Conservation (phyloP, 2,113 vertebrate species). For the Ardeotis arabs region DNA sequence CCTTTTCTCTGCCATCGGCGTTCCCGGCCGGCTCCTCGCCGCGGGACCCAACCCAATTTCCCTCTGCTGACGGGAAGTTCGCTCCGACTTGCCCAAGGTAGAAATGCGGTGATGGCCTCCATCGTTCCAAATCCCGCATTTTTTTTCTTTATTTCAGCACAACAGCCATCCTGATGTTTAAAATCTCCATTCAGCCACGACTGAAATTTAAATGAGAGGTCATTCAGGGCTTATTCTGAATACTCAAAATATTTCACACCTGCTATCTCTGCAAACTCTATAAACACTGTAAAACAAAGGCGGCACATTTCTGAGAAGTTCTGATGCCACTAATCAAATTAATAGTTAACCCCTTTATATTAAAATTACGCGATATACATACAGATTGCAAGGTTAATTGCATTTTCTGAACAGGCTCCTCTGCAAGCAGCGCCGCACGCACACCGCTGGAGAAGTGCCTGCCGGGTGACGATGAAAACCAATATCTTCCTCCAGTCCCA, state of each 20-base stretch:
- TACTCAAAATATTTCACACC: neutral
- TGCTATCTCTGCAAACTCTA: neutral
- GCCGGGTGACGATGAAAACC: neutral
- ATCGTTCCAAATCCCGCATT: accelerated
- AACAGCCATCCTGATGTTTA: neutral
- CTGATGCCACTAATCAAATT: neutral
- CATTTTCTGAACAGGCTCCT: neutral
- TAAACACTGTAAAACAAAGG: neutral
- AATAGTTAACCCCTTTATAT: neutral
- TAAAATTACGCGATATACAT: accelerated
- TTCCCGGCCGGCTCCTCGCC: too few relatives aligned
- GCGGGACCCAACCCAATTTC: neutral
- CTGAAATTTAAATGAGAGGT: neutral
- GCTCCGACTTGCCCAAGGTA: neutral
- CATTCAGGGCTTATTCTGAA: neutral
- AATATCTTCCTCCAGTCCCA: neutral
- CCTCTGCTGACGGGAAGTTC: neutral
- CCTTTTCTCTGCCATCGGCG: too few relatives aligned
- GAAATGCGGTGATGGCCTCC: neutral
- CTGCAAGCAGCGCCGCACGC: accelerated
- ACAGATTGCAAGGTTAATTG: neutral
- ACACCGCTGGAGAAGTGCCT: accelerated
- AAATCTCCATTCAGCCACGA: neutral
- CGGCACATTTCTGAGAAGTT: neutral
- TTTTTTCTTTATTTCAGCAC: neutral